phyloP scores from a whole-genome alignment of 1,140 invertebrate species.

The Daktulosphaira vitifoliae region DNA sequence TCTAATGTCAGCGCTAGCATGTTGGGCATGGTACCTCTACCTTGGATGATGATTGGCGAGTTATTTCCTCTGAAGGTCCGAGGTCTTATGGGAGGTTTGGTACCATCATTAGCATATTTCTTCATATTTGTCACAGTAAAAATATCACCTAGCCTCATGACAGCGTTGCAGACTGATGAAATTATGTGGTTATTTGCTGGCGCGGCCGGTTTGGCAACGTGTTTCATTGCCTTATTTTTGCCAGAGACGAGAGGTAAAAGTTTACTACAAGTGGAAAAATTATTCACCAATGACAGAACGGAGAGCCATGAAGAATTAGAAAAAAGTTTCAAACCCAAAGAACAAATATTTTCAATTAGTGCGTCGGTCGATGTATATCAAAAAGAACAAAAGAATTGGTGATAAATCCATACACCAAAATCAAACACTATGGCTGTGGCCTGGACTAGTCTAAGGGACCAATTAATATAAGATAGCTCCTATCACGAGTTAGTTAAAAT shows the following conservation, averaged over 20 bases:
- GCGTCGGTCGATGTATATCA: not conserved
- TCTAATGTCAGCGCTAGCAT: constrained; percentile 61
- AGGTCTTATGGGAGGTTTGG: constrained; percentile 58
- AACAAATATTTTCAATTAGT: not conserved
- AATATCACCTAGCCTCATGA: constrained; percentile 55
- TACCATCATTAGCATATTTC: constrained; percentile 59
- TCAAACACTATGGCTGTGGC: not conserved
- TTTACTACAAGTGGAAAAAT: constrained; percentile 62
- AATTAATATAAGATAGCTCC: not conserved
- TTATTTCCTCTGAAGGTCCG: constrained; percentile 59
- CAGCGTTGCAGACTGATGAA: constrained; percentile 53
- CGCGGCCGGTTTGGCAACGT: constrained; percentile 56
- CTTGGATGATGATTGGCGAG: constrained; percentile 67
- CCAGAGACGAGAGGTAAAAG: constrained; percentile 74
- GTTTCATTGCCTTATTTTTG: constrained; percentile 48
- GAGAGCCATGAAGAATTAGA: not conserved
- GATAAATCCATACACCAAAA: too few relatives aligned
- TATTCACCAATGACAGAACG: not conserved
- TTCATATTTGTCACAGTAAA: constrained; percentile 62
- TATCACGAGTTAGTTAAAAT: too few relatives aligned
- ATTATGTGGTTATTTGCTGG: constrained; percentile 67
- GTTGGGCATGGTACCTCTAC: constrained; percentile 62
- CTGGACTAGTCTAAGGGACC: not conserved
- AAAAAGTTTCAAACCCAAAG: not conserved
- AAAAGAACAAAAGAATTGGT: not conserved